Evolutionary conservation across 2,113 vertebrate species (phyloP).

Genomic region (Ptychochromis oligacanthus): DNA sequence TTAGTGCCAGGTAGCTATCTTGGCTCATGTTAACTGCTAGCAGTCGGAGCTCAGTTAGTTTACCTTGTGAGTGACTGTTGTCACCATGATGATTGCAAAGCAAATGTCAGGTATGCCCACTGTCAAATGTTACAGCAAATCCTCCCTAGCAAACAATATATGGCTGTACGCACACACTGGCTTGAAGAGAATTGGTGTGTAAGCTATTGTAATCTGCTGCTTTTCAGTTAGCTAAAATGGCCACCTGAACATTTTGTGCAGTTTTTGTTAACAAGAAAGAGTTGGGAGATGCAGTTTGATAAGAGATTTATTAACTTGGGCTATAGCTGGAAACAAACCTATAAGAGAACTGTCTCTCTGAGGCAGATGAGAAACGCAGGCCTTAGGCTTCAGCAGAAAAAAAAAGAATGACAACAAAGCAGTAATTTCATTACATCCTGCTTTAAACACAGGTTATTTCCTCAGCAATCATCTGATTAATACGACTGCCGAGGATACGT

Average conservation of each 20-base stretch:
- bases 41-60: not conserved
- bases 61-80: not conserved
- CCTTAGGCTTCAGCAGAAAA: no score
- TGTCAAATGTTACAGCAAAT: no score
- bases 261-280: not conserved
- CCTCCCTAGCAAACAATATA: no score
- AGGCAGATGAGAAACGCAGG: no score
- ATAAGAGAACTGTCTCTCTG: no score
- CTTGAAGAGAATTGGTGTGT: not conserved
- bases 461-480: not conserved
- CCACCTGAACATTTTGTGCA: not conserved
- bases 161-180: not conserved
- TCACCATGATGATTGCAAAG: not conserved
- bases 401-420: not conserved
- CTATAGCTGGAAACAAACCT: no score
- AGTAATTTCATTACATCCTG: not conserved
- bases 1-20: rapidly evolving
- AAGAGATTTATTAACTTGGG: no score
- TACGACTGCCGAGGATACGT: not conserved
- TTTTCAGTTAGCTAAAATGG: not conserved
- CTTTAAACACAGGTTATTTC: not conserved
- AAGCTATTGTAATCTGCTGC: not conserved
- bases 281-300: no score
- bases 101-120: no score
- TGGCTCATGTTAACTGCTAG: not conserved